Evolutionary conservation across 2,888 invertebrate species (phyloP), one percentile per base, ranked within the genome.

Genomic region (Cataglyphis albicans): DNA sequence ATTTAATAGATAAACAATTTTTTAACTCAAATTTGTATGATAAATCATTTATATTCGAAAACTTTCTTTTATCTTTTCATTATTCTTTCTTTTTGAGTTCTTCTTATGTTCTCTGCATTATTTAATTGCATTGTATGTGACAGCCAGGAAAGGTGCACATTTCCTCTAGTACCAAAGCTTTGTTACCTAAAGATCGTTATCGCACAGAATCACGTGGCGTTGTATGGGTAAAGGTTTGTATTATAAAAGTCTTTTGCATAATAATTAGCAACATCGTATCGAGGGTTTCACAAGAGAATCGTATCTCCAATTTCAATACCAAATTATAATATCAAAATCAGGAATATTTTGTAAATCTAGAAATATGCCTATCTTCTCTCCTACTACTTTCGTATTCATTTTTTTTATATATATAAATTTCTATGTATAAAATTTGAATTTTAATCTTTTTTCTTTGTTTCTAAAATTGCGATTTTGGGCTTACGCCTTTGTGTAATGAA

Each of bases 91-190:
- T 32, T 44, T 5, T 63, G 2, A 44, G 44, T 21, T 59, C 52
- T 25, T 68, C 18, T 38, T 57, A 21, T 55, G 21, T 35, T 64
- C 35, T 35, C 7, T 0, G 18, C 0, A 10, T 1, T 81, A 5
- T 59, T 78, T 55, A 59, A 76, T 44, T 35, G 12, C 0, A 44
- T 38, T 75, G 21, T 35, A 32, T 74, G 29, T 74, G 10, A 59
- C 95, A 97, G 96, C 96, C 97, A 0, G 97, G 97, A 82, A 96
- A 95, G 93, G 96, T 98, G 25, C 98, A 98, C 91, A 96, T 98
- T 88, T 98, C 98, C 0, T 96, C 96, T 18, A 95, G 95, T 61
- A 97, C 98, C 0, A 97, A 97, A 80, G 95, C 96, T 0, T 96
- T 97, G 80, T 95, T 98, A 7, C 96, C 96, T 0, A 94, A 96